phyloP scores from a whole-genome alignment of 2,797 vertebrate species.

The Psittacula derbiana region DNA sequence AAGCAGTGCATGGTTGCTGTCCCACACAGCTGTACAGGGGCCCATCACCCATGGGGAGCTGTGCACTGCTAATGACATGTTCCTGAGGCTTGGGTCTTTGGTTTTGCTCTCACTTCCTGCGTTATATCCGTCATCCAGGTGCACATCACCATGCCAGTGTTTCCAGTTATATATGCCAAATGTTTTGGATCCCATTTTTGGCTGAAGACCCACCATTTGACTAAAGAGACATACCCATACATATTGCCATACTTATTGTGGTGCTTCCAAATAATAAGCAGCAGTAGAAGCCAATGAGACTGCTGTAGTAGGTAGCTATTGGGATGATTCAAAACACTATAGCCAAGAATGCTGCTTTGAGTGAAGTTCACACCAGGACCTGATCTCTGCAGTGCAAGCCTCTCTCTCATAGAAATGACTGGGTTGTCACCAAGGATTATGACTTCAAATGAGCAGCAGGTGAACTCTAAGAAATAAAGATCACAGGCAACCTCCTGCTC shows the following conservation, averaged over 20 bases:
- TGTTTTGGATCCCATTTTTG: neutral
- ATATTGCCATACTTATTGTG: neutral
- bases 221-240: fast-evolving
- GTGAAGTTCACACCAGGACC: neutral
- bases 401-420: neutral
- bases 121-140: fast-evolving
- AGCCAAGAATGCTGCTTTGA: neutral
- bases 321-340: neutral
- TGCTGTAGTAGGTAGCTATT: neutral
- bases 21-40: fast-evolving
- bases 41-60: fast-evolving
- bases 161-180: neutral
- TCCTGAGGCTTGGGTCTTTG: neutral
- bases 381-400: neutral
- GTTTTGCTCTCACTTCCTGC: neutral
- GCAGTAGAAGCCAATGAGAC: neutral
- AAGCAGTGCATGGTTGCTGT: neutral
- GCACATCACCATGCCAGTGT: no score
- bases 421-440: slow-evolving; percentile 62
- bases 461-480: slow-evolving; percentile 59
- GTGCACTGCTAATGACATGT: neutral
- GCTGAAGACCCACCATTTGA: neutral
- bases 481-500: slow-evolving; percentile 58
- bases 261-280: neutral
- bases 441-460: slow-evolving; percentile 60